These are phyloP conservation scores for Nymphicus hollandicus DNA, from an alignment of 2,113 vertebrate genomes.

Conservation along the genomic window DNA sequence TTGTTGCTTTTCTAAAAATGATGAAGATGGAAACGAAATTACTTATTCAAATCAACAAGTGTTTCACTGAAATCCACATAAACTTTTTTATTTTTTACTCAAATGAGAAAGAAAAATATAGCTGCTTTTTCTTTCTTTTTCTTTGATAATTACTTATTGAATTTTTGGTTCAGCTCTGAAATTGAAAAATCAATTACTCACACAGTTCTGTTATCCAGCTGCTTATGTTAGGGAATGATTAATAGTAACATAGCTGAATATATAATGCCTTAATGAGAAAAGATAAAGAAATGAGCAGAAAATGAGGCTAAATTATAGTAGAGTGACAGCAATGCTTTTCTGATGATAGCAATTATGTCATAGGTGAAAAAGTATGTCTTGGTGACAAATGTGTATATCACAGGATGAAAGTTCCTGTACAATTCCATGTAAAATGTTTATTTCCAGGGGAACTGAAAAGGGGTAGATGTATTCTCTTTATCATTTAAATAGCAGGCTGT, in stretches of 20 bases:
- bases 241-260: background rate
- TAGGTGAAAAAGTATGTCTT: background rate
- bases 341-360: background rate
- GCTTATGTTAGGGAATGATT: background rate
- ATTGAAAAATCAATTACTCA: conserved; percentile 6
- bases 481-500: background rate
- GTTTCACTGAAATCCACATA: background rate
- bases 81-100: background rate
- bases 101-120: background rate
- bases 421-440: background rate
- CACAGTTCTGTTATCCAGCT: background rate
- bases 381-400: background rate
- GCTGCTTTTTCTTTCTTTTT: background rate
- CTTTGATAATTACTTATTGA: background rate
- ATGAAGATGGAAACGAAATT: background rate
- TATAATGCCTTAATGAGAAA: background rate
- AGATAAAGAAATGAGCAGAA: conserved; percentile 26
- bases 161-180: background rate
- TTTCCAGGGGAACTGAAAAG: background rate
- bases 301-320: background rate
- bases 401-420: background rate
- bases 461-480: background rate
- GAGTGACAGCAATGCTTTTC: background rate
- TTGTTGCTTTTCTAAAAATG: background rate
- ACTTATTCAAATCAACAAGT: background rate